These are phyloP conservation scores for Acanthurus tractus DNA, from an alignment of 2,797 vertebrate species.

Conservation along the genomic window DNA sequence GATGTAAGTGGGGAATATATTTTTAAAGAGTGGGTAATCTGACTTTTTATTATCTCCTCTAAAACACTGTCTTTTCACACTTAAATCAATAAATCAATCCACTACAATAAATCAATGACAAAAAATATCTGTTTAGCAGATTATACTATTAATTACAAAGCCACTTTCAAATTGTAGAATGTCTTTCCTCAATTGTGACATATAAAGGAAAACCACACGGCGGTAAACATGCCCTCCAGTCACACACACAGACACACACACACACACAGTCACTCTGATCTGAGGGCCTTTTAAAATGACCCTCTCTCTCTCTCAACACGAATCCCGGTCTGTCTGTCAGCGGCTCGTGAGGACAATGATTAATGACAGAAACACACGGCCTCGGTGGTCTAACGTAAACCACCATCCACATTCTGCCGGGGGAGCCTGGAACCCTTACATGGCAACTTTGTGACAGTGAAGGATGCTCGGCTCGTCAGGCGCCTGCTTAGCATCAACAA, in stretches of 20 bases:
- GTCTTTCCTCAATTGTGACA: conserved; percentile 35
- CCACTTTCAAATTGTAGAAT: neutral
- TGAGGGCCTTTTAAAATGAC: conserved; percentile 66
- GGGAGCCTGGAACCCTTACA: conserved; percentile 77
- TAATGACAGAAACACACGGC: conserved; percentile 77
- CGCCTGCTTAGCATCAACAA: conserved; percentile 83
- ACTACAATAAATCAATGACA: neutral
- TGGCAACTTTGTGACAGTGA: conserved; percentile 86
- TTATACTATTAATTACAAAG: neutral
- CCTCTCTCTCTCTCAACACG: conserved; percentile 61
- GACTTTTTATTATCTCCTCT: neutral
- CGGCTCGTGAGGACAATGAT: conserved; percentile 74
- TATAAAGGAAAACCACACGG: conserved; percentile 36
- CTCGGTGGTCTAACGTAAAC: conserved; percentile 79
- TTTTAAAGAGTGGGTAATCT: neutral
- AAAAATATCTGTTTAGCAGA: neutral
- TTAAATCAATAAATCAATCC: neutral
- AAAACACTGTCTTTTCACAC: neutral
- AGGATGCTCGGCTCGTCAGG: conserved; percentile 71
- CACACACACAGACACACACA: conserved; percentile 16
- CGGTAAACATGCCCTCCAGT: conserved; percentile 39
- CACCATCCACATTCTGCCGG: conserved; percentile 61
- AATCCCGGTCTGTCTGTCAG: conserved; percentile 60
- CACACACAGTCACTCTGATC: conserved; percentile 52
- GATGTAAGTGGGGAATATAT: neutral